Evolutionary conservation across 2,113 vertebrate genomes (phyloP).

Genomic region (Nannobrachium achirus): DNA sequence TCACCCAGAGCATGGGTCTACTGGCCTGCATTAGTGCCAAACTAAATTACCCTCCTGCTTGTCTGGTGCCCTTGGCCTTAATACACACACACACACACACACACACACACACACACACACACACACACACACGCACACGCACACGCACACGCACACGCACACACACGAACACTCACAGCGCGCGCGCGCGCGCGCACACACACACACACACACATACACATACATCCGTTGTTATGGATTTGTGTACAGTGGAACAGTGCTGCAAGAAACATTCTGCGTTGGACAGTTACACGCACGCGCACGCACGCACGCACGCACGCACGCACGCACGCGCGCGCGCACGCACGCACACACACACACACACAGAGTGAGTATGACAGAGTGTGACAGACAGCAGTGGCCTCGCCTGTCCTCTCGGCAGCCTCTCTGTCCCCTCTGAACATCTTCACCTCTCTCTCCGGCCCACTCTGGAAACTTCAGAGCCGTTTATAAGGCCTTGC

Average conservation of each 20-base stretch:
- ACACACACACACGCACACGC: conserved; percentile 34
- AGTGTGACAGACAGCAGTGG: conserved; percentile 59
- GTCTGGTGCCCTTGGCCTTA: conserved; percentile 63
- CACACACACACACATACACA: background rate
- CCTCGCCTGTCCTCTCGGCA: conserved; percentile 36
- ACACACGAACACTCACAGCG: no score
- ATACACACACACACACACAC: conserved; percentile 18
- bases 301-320: background rate
- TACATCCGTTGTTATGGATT: conserved; percentile 7
- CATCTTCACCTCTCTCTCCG: conserved; percentile 15
- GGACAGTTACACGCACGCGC: conserved; percentile 13
- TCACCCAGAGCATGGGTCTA: conserved; percentile 65
- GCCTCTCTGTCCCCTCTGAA: conserved; percentile 50
- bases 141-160: background rate
- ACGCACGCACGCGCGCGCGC: background rate
- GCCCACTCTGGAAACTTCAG: background rate
- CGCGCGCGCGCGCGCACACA: no score
- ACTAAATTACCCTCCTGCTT: conserved; percentile 74
- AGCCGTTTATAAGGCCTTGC: background rate
- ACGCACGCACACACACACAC: background rate
- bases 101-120: conserved; percentile 34
- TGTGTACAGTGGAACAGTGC: conserved; percentile 37
- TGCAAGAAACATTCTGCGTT: conserved; percentile 51
- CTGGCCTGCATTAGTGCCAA: conserved; percentile 76
- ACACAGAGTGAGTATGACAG: conserved; percentile 49